Conservation (phyloP, 37 sponge, comb jelly and placozoan species). For the Chondrilla cf. caribensis region DNA sequence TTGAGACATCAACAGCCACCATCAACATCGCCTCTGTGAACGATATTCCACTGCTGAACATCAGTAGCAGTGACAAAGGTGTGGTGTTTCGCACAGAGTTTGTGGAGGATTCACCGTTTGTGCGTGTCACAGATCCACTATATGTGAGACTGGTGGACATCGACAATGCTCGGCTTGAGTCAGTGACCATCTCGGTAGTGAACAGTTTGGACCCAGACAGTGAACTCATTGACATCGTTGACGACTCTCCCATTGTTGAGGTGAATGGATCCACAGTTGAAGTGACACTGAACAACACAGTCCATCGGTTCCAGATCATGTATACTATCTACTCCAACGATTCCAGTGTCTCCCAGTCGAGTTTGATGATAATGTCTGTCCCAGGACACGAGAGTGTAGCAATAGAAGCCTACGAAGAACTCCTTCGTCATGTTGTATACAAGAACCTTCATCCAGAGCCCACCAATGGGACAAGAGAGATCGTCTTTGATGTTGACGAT, state of each 20-base stretch:
- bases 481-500: slow-evolving; percentile 67
- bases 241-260: not conserved
- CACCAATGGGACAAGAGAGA: slow-evolving; percentile 61
- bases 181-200: slow-evolving; percentile 38
- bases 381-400: slow-evolving; percentile 18
- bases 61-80: slow-evolving; percentile 43
- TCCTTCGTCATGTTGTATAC: slow-evolving; percentile 67
- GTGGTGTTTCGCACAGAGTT: slow-evolving; percentile 28
- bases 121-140: slow-evolving; percentile 62
- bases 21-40: slow-evolving; percentile 64
- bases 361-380: slow-evolving; percentile 38
- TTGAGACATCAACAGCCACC: slow-evolving; percentile 24
- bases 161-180: slow-evolving; percentile 64
- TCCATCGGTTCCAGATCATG: slow-evolving; percentile 30
- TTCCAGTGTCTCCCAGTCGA: not conserved
- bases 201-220: slow-evolving; percentile 42
- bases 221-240: slow-evolving; percentile 44
- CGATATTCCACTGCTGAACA: slow-evolving; percentile 53
- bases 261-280: slow-evolving; percentile 24
- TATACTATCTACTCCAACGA: slow-evolving; percentile 10
- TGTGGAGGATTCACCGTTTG: slow-evolving; percentile 61
- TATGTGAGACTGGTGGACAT: slow-evolving; percentile 49
- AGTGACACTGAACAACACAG: not conserved
- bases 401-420: slow-evolving; percentile 55
- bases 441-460: slow-evolving; percentile 66